These are phyloP conservation scores for Apogon talboti DNA, from an alignment of 2,797 vertebrate genomes.

Conservation along the genomic window DNA sequence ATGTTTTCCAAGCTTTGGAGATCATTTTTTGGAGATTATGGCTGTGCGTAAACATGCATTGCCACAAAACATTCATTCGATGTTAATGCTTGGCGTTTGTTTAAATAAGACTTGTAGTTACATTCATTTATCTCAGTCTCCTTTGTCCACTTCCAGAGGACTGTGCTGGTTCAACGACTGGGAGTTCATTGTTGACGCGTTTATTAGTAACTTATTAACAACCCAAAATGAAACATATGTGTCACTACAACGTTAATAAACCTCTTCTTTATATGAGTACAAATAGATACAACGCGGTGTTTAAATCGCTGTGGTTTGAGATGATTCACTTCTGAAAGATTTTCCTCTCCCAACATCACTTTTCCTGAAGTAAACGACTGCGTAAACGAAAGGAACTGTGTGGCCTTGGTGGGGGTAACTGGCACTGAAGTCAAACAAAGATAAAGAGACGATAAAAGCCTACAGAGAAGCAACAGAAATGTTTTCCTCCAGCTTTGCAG, in stretches of 20 bases:
- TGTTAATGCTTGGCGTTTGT: background rate
- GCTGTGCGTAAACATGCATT: background rate
- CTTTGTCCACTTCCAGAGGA: constrained; percentile 24
- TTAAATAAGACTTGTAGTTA: background rate
- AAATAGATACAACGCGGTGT: background rate
- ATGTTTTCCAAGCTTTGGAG: background rate
- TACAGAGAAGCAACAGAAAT: constrained; percentile 10
- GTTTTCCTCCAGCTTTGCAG: constrained; percentile 1
- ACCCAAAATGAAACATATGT: background rate
- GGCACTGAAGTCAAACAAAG: constrained; percentile 59
- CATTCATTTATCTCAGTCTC: constrained; percentile 9
- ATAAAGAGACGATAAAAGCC: constrained; percentile 49
- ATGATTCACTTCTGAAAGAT: background rate
- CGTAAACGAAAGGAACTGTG: constrained; percentile 5
- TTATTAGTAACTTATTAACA: constrained; percentile 76
- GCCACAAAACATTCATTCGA: background rate
- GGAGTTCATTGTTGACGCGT: constrained; percentile 59
- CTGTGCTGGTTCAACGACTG: constrained; percentile 67
- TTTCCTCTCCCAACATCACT: constrained; percentile 20
- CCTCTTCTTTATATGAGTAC: background rate
- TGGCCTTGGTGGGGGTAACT: constrained; percentile 40
- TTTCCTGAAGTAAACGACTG: constrained; percentile 3
- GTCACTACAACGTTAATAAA: background rate
- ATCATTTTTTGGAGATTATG: background rate
- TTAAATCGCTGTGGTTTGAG: background rate